A percentile compares a stretch with the other conserved stretches of the same genome.
Conservation (phyloP, 2,797 vertebrate species). For the Petrocephalus schoutedeni region DNA sequence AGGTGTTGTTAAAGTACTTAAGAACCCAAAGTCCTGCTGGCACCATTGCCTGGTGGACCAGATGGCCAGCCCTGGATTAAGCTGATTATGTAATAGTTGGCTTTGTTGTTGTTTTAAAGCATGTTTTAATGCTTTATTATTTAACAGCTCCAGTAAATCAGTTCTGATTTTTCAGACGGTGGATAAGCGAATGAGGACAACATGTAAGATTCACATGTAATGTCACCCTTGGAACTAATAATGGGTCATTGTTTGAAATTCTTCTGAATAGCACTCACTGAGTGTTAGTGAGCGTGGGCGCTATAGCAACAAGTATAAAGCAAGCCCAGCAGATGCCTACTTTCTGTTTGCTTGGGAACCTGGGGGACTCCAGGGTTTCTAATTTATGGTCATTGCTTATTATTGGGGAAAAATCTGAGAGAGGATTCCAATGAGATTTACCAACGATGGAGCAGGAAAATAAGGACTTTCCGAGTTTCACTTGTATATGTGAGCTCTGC, state of each 20-base stretch:
- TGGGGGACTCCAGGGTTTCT: neutral
- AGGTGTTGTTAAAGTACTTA: too few species aligned
- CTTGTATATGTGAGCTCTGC: slow-evolving; percentile 34
- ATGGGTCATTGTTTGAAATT: slow-evolving; percentile 51
- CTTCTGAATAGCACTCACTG: slow-evolving; percentile 39
- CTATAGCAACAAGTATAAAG: slow-evolving; percentile 66
- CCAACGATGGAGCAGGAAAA: slow-evolving; percentile 17
- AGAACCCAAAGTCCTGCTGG: too few species aligned
- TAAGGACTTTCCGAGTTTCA: slow-evolving; percentile 10
- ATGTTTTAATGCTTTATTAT: neutral
- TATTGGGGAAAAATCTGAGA: neutral
- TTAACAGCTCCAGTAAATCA: neutral
- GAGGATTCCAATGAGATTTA: neutral
- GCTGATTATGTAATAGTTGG: neutral
- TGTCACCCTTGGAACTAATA: neutral
- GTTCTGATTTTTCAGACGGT: neutral
- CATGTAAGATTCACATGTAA: neutral
- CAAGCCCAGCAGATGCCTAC: slow-evolving; percentile 38
- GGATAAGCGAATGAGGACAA: neutral
- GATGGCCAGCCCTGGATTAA: neutral
- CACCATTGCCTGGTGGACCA: neutral
- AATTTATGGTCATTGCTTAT: neutral
- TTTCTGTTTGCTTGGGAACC: slow-evolving; percentile 13
- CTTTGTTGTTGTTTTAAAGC: neutral
- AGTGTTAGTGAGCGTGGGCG: slow-evolving; percentile 47